Base-by-base conservation (phyloP, 2,888 invertebrate species). In the Anthrax anthrax region DNA sequence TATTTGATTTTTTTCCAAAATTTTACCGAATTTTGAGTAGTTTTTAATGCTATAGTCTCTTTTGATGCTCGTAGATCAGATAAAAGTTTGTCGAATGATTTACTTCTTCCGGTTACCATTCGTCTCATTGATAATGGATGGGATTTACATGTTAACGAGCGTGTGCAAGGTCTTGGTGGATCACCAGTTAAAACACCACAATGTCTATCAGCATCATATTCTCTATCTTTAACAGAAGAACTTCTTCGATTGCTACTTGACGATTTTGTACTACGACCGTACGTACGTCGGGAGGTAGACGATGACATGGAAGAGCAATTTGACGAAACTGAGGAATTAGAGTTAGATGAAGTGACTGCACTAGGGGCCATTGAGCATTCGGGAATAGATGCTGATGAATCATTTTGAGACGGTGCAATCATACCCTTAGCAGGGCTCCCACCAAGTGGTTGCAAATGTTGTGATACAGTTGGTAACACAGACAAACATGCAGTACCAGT, bases 131-230 rank as follows among this genome's bases (percentile, higher is more conserved):
- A 79, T 54, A 84, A 70, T 18, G 84, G 78, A 61, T 78, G 78
- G 36, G 77, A 75, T 59, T 78, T 78, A 58, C 78, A 81, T 39
- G 86, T 86, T 47, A 87, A 73, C 18, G 86, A 86, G 49, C 87
- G 71, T 43, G 85, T 84, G 63, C 88, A 88, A 0, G 83, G 84
- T 57, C 80, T 79, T 5, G 73, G 72, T 51, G 75, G 78, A 53
- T 81, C 46, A 2, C 72, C 75, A 46, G 75, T 78, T 55, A 77
- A 67, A 16, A 87, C 87, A 3, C 88, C 89, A 63, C 88, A 88
- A 61, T 88, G 88, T 54, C 81, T 78, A 61, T 88, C 81, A 17
- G 87, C 80, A 64, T 88, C 84, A 67, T 83, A 88, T 60, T 84
- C 82, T 50, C 84, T 72, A 51, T 74, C 70, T 67, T 71, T 23